Percentiles rank a stretch among this genome's conserved stretches.
These are phyloP conservation scores for Saiga tatarica DNA, from an alignment of 2,113 vertebrate species.

Conservation along the genomic window DNA sequence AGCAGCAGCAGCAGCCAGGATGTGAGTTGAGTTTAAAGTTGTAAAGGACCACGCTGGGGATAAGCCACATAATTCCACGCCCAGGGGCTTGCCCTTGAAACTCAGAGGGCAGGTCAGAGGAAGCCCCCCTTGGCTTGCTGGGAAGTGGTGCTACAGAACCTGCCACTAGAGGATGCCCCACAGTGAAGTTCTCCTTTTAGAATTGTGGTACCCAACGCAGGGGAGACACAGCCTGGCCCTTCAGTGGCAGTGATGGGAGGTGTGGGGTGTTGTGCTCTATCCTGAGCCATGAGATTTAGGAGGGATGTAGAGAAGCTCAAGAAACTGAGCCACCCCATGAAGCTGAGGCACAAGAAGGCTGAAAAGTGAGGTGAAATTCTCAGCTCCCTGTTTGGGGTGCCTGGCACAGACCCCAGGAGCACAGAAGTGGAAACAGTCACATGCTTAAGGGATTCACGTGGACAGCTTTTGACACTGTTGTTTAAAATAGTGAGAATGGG, in stretches of 20 bases:
- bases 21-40: neutral
- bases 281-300: neutral
- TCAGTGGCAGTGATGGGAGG: neutral
- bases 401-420: neutral
- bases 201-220: neutral
- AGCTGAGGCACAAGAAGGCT: neutral
- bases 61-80: neutral
- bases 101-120: neutral
- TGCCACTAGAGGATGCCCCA: neutral
- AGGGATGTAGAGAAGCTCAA: neutral
- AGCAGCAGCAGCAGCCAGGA: neutral
- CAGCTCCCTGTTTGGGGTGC: neutral
- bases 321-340: neutral
- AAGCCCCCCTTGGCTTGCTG: neutral
- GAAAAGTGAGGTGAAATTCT: neutral
- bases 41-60: neutral
- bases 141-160: neutral
- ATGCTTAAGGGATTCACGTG: neutral
- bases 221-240: neutral
- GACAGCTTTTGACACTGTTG: neutral
- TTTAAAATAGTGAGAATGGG: neutral
- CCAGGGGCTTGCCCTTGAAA: neutral
- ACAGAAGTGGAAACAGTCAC: neutral
- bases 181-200: neutral
- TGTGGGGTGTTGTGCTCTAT: accelerated